Base-by-base conservation (phyloP, 2,113 vertebrate genomes). In the Ammodytes dubius region DNA sequence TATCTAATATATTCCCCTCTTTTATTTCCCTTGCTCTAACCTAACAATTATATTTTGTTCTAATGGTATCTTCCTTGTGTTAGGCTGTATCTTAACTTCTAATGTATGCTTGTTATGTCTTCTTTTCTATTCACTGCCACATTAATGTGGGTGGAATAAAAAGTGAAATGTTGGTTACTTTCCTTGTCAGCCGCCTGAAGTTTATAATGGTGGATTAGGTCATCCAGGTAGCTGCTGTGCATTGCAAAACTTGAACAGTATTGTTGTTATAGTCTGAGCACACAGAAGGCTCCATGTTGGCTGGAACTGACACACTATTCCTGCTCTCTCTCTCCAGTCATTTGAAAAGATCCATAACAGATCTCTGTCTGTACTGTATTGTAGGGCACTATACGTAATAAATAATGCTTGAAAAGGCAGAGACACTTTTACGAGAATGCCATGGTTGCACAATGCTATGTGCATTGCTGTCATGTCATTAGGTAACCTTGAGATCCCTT, bases 231-330 rank as follows among this genome's bases (percentile, higher is more conserved):
- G 61, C 69, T 81, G 57, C 39, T 81, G 61, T 64, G 60, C 27
- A 63, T 58, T 49, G 59, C 73, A 83, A 86, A 88, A 81, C 78
- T 67, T 74, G 69, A 81, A 72, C 74, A 69, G 77, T 61, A 11
- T 5, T 74, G 75, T 80, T 83, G 17, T 84, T 79, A 60, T 40
- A 78, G 70, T 35, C 35, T 39, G 11, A 53, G 17, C 42, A 77
- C 63, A 79, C 84, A 85, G 13, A 70, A 7, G 49, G 75, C 71
- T 61, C 40, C n/a, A 5, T 4, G 19, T 50, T 67, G 42, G 42
- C 65, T 75, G 67, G 10, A 61, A 2, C 45, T 6, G 56, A 63
- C n/a, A 60, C 52, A 46, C 77, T 54, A 17, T 27, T 27, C 27
- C 27, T 60, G 53, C 82, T 68, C 60, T 63, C 46, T 74, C 13